Evolutionary conservation across 2,113 vertebrate genomes (phyloP).

Genomic region (Grammomys dolichurus): DNA sequence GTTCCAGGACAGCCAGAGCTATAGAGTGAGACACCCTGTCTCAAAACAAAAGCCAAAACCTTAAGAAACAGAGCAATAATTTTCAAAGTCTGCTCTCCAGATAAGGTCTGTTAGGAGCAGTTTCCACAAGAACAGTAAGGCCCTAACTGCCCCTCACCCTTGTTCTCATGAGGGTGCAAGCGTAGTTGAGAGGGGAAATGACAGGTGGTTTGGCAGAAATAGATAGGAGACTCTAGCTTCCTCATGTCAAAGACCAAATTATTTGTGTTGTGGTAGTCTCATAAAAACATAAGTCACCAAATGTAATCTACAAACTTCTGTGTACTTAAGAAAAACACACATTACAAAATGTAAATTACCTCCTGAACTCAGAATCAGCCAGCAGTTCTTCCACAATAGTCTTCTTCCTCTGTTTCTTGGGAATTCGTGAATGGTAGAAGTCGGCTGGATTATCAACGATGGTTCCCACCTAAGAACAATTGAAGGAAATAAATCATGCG

Average conservation of each 20-base stretch:
- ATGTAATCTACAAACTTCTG: background rate
- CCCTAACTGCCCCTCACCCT: background rate
- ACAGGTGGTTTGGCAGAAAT: background rate
- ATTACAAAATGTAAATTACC: conserved; percentile 83
- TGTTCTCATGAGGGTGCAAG: background rate
- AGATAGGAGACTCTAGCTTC: background rate
- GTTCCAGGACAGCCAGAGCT: background rate
- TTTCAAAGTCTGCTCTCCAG: background rate
- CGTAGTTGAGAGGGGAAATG: background rate
- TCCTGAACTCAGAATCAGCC: conserved; percentile 96
- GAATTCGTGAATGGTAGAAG: conserved; percentile 96
- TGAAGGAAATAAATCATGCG: conserved; percentile 39
- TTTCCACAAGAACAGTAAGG: background rate
- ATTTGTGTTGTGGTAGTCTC: conserved; percentile 35
- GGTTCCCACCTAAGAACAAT: conserved; percentile 91
- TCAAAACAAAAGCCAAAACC: background rate
- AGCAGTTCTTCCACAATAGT: conserved; percentile 98
- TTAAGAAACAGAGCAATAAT: background rate
- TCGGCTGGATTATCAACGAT: conserved; percentile 95
- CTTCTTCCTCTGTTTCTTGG: conserved; percentile 96
- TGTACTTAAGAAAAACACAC: conserved; percentile 33
- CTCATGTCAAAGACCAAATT: conserved; percentile 16
- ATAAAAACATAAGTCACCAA: background rate
- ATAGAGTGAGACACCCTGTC: background rate
- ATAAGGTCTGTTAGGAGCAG: background rate